Conservation (phyloP, 2,797 vertebrate species). For the Kryptolebias ocellatus region DNA sequence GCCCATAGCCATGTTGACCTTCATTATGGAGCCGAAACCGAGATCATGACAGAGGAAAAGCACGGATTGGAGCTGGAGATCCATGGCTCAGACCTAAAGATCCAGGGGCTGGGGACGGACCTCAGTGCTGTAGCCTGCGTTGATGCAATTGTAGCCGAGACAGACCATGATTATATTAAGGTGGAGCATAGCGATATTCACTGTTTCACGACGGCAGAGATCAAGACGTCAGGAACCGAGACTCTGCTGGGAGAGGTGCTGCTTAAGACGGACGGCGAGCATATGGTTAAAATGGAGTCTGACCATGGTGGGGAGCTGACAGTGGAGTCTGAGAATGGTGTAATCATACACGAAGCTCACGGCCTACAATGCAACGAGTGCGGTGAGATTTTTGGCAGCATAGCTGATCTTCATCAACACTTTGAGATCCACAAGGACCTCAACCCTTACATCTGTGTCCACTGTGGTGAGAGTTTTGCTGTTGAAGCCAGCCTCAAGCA, state of each 20-base stretch:
- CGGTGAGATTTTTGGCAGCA: slow-evolving; percentile 84
- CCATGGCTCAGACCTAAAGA: slow-evolving; percentile 81
- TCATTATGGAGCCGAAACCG: slow-evolving; percentile 85
- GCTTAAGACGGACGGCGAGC: slow-evolving; percentile 81
- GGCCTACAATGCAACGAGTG: slow-evolving; percentile 87
- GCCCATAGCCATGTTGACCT: slow-evolving; percentile 88
- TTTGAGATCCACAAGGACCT: slow-evolving; percentile 87
- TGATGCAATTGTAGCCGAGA: slow-evolving; percentile 82
- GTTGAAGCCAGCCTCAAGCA: slow-evolving; percentile 85
- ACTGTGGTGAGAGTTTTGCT: slow-evolving; percentile 86
- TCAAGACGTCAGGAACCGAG: slow-evolving; percentile 75
- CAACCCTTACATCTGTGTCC: slow-evolving; percentile 85
- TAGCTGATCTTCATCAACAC: slow-evolving; percentile 85
- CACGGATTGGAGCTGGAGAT: slow-evolving; percentile 84
- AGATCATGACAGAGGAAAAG: slow-evolving; percentile 87
- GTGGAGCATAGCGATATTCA: slow-evolving; percentile 82
- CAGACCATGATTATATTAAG: slow-evolving; percentile 87
- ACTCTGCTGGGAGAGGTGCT: slow-evolving; percentile 83
- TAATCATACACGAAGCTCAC: slow-evolving; percentile 86
- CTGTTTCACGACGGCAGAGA: slow-evolving; percentile 81
- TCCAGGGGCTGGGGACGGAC: slow-evolving; percentile 80
- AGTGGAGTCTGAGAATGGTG: slow-evolving; percentile 85
- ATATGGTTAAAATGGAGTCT: slow-evolving; percentile 83
- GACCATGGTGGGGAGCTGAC: slow-evolving; percentile 85
- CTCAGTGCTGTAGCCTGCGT: slow-evolving; percentile 82